phyloP scores from a whole-genome alignment of 2,113 vertebrate genomes.

The Tonatia bakeri region DNA sequence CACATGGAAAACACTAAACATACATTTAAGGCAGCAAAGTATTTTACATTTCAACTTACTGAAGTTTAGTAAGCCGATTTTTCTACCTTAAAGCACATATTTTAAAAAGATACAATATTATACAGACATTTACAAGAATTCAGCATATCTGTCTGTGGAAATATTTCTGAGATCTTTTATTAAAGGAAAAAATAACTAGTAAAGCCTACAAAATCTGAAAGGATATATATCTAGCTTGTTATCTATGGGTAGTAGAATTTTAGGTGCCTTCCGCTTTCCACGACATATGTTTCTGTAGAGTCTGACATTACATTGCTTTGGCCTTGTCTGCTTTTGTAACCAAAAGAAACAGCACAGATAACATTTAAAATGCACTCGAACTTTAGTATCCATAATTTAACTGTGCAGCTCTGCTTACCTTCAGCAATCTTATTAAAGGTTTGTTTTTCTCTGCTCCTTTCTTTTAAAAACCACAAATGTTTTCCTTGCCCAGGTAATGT shows the following conservation, averaged over 20 bases:
- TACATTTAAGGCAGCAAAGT: neutral
- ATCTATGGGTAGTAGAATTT: neutral
- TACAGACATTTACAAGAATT: neutral
- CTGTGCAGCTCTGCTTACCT: neutral
- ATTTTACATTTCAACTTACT: neutral
- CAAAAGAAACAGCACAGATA: neutral
- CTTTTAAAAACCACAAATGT: neutral
- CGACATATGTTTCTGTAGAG: neutral
- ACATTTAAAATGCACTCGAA: conserved; percentile 12
- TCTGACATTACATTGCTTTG: conserved; percentile 4
- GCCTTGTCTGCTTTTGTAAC: neutral
- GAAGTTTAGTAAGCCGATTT: neutral
- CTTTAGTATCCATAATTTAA: neutral
- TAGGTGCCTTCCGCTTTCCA: neutral
- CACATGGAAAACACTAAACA: neutral
- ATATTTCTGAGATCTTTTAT: neutral
- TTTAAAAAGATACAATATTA: neutral
- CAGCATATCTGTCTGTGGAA: neutral
- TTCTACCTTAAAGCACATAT: neutral
- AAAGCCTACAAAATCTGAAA: neutral
- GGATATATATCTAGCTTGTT: neutral
- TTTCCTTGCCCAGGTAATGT: neutral
- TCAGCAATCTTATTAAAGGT: neutral
- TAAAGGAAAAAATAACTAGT: neutral
- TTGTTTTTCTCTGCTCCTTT: neutral